A percentile compares a stretch with the other conserved stretches of the same genome.
Conservation (phyloP, 1,140 invertebrate genomes). For the Pseudomyrmex flavicornis region DNA sequence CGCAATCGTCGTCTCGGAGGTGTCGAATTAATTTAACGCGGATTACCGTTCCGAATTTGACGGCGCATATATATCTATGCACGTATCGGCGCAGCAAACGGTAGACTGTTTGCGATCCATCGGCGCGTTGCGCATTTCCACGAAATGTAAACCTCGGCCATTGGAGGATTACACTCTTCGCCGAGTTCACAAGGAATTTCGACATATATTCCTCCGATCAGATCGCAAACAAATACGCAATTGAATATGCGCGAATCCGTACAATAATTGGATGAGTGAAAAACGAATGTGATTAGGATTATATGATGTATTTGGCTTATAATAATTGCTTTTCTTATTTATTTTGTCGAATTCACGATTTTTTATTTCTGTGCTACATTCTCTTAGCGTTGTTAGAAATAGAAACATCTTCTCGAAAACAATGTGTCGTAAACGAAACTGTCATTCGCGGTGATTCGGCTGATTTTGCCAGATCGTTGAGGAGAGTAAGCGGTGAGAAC, state of each 20-base stretch:
- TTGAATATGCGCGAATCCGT: neutral
- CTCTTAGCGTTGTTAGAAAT: neutral
- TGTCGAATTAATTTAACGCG: constrained; percentile 53
- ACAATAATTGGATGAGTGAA: neutral
- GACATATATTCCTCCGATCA: neutral
- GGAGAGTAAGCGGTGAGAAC: constrained; percentile 1
- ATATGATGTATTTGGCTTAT: neutral
- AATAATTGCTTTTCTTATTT: neutral
- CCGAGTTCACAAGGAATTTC: neutral
- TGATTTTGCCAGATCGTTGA: neutral
- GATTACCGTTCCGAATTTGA: constrained; percentile 32
- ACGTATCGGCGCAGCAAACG: too few species aligned
- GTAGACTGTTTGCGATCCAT: constrained; percentile 13
- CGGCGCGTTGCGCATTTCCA: constrained; percentile 10
- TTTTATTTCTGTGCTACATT: neutral
- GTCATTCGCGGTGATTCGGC: neutral
- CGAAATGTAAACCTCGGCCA: constrained; percentile 20
- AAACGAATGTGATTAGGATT: neutral
- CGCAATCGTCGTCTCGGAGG: constrained; percentile 25
- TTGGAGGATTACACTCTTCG: constrained; percentile 34
- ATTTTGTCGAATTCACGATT: too few species aligned
- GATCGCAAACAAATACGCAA: neutral
- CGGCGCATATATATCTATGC: neutral
- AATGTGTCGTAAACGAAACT: neutral
- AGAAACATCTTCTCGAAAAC: neutral